Percentiles rank a stretch among this genome's conserved stretches.
These are phyloP conservation scores for Spialia ferax DNA, from an alignment of 2,888 invertebrate species.

Conservation along the genomic window DNA sequence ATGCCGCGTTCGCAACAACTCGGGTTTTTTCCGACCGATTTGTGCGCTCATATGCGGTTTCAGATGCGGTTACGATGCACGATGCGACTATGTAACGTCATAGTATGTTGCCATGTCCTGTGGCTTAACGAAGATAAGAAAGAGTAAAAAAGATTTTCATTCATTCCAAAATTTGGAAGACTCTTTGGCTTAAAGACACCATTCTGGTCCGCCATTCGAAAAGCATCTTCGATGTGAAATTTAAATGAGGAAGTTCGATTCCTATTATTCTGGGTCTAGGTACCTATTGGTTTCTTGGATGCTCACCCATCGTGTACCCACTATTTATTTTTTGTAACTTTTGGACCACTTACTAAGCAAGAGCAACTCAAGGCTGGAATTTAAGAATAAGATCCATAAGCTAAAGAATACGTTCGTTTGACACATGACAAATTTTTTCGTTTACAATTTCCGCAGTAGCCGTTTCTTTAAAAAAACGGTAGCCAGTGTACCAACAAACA, in stretches of 20 bases:
- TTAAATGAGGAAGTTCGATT: too few species aligned
- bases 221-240: too few species aligned
- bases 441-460: slow-evolving; percentile 34
- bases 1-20: slow-evolving; percentile 51
- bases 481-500: slow-evolving; percentile 51
- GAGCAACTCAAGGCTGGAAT: background rate
- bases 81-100: background rate
- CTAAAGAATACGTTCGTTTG: slow-evolving; percentile 3
- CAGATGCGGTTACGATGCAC: background rate
- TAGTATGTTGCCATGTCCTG: background rate
- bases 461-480: slow-evolving; percentile 52
- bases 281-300: too few species aligned
- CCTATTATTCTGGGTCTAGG: too few species aligned
- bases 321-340: too few species aligned
- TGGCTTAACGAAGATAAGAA: too few species aligned
- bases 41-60: slow-evolving; percentile 23
- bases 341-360: background rate
- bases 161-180: too few species aligned
- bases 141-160: too few species aligned
- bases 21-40: slow-evolving; percentile 51
- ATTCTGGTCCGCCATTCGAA: too few species aligned
- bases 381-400: too few species aligned
- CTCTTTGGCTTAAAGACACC: too few species aligned
- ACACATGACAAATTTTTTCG: slow-evolving; percentile 23
- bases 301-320: too few species aligned